Evolutionary conservation across 1,140 invertebrate species (phyloP).

Genomic region (Atopsyche davidsoni): DNA sequence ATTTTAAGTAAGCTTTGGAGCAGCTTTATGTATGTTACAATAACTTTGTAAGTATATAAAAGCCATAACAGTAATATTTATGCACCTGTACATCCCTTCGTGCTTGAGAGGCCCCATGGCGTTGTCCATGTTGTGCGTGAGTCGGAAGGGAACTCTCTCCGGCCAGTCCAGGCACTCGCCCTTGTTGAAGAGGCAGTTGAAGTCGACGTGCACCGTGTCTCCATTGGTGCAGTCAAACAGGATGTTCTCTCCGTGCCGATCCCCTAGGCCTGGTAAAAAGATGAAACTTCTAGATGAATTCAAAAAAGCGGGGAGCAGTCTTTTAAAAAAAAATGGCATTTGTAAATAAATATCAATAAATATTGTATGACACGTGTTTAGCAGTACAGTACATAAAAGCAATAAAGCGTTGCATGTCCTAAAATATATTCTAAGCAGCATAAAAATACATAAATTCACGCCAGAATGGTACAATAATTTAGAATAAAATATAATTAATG

Average conservation of each 20-base stretch:
- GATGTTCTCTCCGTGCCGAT: slow-evolving; percentile 97
- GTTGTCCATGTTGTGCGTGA: slow-evolving; percentile 95
- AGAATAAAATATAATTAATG: too few species aligned
- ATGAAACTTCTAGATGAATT: too few species aligned
- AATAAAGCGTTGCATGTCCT: background rate
- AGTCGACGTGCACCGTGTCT: slow-evolving; percentile 95
- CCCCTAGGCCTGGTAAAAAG: slow-evolving; percentile 93
- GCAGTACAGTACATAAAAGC: too few species aligned
- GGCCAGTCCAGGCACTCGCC: slow-evolving; percentile 84
- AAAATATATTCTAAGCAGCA: too few species aligned
- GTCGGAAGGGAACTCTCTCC: slow-evolving; percentile 90
- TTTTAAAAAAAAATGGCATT: too few species aligned
- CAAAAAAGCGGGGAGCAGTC: too few species aligned
- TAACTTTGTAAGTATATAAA: too few species aligned
- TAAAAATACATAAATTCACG: too few species aligned
- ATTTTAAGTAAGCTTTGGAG: too few species aligned
- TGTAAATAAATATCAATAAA: slow-evolving; percentile 2
- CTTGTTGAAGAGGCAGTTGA: slow-evolving; percentile 96
- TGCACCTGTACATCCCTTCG: slow-evolving; percentile 83
- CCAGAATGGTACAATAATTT: too few species aligned
- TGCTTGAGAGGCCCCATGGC: slow-evolving; percentile 90
- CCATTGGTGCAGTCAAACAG: slow-evolving; percentile 86
- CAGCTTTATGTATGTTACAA: too few species aligned
- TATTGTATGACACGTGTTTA: slow-evolving; percentile 6
- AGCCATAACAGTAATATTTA: too few species aligned